Evolutionary conservation across 2,888 invertebrate genomes (phyloP).

Genomic region (Microctonus aethiopoides): DNA sequence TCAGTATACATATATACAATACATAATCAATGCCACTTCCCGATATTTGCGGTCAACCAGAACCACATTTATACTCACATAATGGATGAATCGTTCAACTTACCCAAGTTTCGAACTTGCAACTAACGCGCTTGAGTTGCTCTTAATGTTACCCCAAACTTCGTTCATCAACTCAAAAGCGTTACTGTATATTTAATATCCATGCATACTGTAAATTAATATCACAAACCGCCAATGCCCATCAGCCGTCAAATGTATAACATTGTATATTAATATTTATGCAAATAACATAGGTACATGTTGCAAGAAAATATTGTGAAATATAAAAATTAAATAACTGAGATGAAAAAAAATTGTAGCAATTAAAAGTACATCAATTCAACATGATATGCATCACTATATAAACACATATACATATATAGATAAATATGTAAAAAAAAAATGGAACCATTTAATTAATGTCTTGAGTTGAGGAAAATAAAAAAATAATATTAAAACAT

Average conservation of each 20-base stretch:
- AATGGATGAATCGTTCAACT: not conserved
- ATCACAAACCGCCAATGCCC: not conserved
- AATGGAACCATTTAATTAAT: not conserved
- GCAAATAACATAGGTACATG: too few species aligned
- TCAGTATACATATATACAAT: not conserved
- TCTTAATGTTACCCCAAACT: not conserved
- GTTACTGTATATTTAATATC: not conserved
- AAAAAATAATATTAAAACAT: conserved; percentile 1
- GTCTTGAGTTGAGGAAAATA: not conserved
- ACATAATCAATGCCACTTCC: not conserved
- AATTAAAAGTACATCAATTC: not conserved
- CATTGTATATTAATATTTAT: not conserved
- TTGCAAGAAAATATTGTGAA: not conserved
- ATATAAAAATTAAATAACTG: not conserved
- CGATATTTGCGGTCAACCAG: conserved; percentile 7
- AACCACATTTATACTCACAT: not conserved
- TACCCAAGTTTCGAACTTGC: not conserved
- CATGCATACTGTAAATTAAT: not conserved
- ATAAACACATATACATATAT: too few species aligned
- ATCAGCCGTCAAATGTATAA: not conserved
- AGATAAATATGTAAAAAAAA: not conserved
- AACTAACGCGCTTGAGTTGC: not conserved
- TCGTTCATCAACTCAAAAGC: not conserved
- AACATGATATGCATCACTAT: not conserved
- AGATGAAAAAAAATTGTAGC: not conserved